Conservation (phyloP, 2,113 vertebrate genomes). For the Myiopsitta monachus region DNA sequence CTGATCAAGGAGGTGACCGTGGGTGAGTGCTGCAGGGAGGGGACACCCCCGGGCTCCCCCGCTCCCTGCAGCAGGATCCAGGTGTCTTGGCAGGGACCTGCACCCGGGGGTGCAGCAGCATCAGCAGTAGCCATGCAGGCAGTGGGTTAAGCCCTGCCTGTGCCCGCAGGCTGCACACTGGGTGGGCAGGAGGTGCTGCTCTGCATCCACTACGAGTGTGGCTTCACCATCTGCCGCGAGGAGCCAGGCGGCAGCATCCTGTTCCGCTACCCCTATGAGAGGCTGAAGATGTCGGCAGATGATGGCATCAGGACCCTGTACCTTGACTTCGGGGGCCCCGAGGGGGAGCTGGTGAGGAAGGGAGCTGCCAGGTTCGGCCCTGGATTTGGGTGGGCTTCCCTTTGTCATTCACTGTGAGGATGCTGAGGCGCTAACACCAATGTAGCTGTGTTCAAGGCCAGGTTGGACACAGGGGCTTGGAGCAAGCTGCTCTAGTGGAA, state of each 20-base stretch:
- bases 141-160: not conserved
- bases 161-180: constrained; percentile 83
- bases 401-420: not conserved
- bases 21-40: constrained; percentile 30
- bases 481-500: not conserved
- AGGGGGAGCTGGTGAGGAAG: constrained; percentile 62
- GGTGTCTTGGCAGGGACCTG: not conserved
- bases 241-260: constrained; percentile 75
- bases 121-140: not conserved
- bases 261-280: constrained; percentile 91
- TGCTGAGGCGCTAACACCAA: not conserved
- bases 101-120: not conserved
- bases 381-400: not conserved
- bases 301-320: constrained; percentile 91
- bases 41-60: rapidly evolving
- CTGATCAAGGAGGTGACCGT: constrained; percentile 90
- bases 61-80: too few relatives aligned
- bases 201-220: constrained; percentile 91
- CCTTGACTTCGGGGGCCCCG: constrained; percentile 93
- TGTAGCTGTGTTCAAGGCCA: not conserved
- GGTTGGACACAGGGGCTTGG: not conserved
- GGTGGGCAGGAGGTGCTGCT: constrained; percentile 88
- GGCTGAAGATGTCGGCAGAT: constrained; percentile 91
- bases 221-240: constrained; percentile 87
- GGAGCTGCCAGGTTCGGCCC: too few relatives aligned